phyloP scores from a whole-genome alignment of 2,888 invertebrate species.

The Sinodicranocentrus sp. region DNA sequence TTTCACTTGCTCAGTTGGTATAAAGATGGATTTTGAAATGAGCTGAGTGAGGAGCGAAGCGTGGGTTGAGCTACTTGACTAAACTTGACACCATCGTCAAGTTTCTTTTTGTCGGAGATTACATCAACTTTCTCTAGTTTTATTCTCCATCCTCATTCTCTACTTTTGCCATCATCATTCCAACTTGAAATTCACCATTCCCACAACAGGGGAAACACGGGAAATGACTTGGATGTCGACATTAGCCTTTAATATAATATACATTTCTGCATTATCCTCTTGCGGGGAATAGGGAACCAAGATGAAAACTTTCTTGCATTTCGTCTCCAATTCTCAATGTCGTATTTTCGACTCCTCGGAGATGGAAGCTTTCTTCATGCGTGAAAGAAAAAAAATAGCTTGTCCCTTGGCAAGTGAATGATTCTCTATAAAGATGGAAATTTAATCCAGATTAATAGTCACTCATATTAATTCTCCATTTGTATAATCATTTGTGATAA shows the following conservation, averaged over 20 bases:
- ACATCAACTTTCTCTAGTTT: conserved; percentile 43
- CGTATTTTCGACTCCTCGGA: no score
- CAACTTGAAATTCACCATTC: conserved; percentile 29
- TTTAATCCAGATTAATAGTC: conserved; percentile 31
- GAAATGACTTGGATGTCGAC: conserved; percentile 54
- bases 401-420: conserved; percentile 11
- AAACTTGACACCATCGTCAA: conserved; percentile 44
- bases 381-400: no score
- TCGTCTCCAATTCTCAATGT: no score
- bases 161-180: conserved; percentile 15
- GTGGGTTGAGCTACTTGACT: neutral
- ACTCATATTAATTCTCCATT: conserved; percentile 32
- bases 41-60: no score
- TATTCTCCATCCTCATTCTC: neutral
- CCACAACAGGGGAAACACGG: conserved; percentile 58
- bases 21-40: conserved; percentile 14
- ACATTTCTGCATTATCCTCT: no score
- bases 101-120: conserved; percentile 38
- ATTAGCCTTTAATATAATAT: neutral
- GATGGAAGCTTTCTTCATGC: no score
- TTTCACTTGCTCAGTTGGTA: neutral
- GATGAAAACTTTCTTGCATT: no score
- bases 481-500: conserved; percentile 22
- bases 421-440: conserved; percentile 19
- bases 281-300: no score